Evolutionary conservation across 2,888 invertebrate genomes (phyloP).

Genomic region (Beris morrisii): DNA sequence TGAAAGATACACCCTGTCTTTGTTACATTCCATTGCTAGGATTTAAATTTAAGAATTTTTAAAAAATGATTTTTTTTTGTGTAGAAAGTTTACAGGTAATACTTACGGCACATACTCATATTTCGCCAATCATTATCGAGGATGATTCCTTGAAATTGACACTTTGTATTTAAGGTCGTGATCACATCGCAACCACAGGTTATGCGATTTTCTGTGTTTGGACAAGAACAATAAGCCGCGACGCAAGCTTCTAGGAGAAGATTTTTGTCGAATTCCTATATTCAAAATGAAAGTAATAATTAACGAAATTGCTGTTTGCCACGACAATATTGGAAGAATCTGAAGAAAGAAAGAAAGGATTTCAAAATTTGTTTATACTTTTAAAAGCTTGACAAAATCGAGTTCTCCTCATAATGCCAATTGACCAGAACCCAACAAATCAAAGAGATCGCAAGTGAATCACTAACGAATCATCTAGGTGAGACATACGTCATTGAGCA

Average conservation of each 20-base stretch:
- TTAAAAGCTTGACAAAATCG: too few species aligned
- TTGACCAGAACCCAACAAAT: too few species aligned
- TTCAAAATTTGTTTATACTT: too few species aligned
- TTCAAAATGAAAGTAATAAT: conserved; percentile 16
- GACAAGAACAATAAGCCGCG: conserved; percentile 78
- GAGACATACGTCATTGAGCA: too few species aligned
- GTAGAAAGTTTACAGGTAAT: conserved; percentile 1
- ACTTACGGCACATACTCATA: conserved; percentile 81
- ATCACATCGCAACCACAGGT: conserved; percentile 77
- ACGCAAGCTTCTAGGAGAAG: conserved; percentile 72
- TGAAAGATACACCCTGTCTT: conserved; percentile 73
- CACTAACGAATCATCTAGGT: too few species aligned
- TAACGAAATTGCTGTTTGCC: neutral
- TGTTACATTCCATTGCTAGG: conserved; percentile 74
- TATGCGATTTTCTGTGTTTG: conserved; percentile 59
- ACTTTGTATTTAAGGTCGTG: conserved; percentile 76
- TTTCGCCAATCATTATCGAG: conserved; percentile 75
- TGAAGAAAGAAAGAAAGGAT: too few species aligned
- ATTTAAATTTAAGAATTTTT: neutral
- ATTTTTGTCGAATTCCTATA: conserved; percentile 63
- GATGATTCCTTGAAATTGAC: conserved; percentile 66
- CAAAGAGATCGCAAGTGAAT: too few species aligned
- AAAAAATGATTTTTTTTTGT: neutral
- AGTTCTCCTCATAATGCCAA: too few species aligned
- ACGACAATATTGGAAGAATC: too few species aligned